Evolutionary conservation across 2,113 vertebrate genomes (phyloP), one percentile per base, ranked within the genome.

Genomic region (Leptobrachium leishanense): DNA sequence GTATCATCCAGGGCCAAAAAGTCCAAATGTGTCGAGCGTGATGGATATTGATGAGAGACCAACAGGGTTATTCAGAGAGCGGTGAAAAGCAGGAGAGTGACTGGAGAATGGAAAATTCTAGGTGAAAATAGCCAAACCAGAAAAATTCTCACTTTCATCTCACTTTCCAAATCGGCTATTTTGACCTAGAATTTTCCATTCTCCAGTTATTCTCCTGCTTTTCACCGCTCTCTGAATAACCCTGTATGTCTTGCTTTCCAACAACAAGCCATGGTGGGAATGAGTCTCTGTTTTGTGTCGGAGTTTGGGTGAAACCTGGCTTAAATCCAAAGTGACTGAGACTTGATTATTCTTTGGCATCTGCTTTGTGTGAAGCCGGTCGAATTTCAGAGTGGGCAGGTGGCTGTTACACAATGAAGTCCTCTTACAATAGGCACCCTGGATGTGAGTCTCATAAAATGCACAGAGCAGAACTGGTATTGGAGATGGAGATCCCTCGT

Each of bases 371-470:
- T 73, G 50, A 66, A 66, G 41, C 65, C 42, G 69, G 46, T 54
- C 53, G 40, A 50, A 79, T 68, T 72, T 57, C 76, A 53, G 55
- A 72, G 68, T 69, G 66, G 75, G 72, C 70, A 80, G 77, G 71
- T 80, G 77, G 77, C 42, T 67, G 70, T 46, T 11, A 43, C 57
- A 80, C 71, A 74, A 80, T 57, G 70, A 67, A 40, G 62, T 72
- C 70, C 64, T 43, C 31, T 65, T 43, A 72, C 68, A 72, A 72
- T 72, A 79, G 76, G 44, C 68, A 72, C 76, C 68, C 68, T 31
- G 59, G 46, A 79, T 54, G 68, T 44, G 64, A 79, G 77, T 67
- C 70, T 67, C 39, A 20, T 31, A 20, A 39, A 50, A 44, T 54
- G 62, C 39, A 66, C 59, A 72, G 46, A 67, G 68, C 77, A 73